phyloP scores from a whole-genome alignment of 2,888 invertebrate genomes.

The Carterocephalus palaemon region DNA sequence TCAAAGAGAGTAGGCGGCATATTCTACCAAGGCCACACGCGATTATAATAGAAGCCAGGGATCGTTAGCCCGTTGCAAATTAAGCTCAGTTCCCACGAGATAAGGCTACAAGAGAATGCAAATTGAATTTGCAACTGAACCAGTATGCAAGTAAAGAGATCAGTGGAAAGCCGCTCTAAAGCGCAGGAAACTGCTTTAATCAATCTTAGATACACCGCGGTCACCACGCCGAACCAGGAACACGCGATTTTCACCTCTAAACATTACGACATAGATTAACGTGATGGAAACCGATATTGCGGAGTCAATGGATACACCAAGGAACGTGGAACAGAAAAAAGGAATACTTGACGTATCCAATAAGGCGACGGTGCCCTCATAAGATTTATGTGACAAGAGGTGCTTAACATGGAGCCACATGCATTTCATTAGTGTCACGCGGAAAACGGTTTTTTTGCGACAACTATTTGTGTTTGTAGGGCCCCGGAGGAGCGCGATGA shows the following conservation, averaged over 20 bases:
- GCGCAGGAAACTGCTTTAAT: constrained; percentile 47
- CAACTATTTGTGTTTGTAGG: constrained; percentile 25
- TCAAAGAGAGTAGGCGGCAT: constrained; percentile 24
- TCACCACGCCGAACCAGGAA: constrained; percentile 5
- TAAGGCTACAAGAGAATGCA: constrained; percentile 14
- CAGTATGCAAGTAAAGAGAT: constrained; percentile 46
- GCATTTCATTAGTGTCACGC: constrained; percentile 24
- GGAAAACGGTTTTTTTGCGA: constrained; percentile 20
- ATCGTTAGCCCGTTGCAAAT: constrained; percentile 10
- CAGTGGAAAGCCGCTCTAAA: constrained; percentile 45
- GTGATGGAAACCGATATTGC: constrained; percentile 22
- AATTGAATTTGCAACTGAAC: constrained; percentile 26
- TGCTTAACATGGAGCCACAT: constrained; percentile 23
- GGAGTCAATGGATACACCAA: constrained; percentile 26
- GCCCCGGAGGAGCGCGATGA: constrained; percentile 21
- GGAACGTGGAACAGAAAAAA: constrained; percentile 30
- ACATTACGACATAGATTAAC: constrained; percentile 28
- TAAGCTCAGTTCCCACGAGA: constrained; percentile 13
- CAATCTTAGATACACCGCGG: constrained; percentile 39
- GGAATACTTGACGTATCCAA: neutral
- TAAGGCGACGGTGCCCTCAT: constrained; percentile 20
- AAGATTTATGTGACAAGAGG: constrained; percentile 20
- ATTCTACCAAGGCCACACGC: constrained; percentile 33
- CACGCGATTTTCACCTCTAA: constrained; percentile 34
- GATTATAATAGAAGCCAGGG: constrained; percentile 5